Evolutionary conservation across 2,888 invertebrate genomes (phyloP), one percentile per base, ranked within the genome.

Genomic region (Drosophila stalkeri): DNA sequence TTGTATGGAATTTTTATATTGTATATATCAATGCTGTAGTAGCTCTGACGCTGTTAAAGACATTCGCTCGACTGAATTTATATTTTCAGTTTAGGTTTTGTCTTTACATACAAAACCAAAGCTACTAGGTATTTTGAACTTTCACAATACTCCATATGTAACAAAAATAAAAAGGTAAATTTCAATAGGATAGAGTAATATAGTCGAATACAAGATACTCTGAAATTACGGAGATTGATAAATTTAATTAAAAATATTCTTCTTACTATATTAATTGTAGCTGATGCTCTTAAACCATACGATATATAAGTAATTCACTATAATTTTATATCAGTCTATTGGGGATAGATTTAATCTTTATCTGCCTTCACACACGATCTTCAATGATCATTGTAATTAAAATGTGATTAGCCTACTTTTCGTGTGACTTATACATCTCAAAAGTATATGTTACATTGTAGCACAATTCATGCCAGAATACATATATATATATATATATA

Each of bases 1-100:
- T 46, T 8, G 8, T 51, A 16, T 55, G 33, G 3, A 60, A 64
- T 64, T 75, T 66, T 16, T 60, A 3, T 41, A 31, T 61, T 31
- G 37, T 55, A 12, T 33, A 33, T 33, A 46, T 52, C 11, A 20
- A 57, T 47, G 23, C 27, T 57, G 16, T 20, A 23, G 1, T 37
- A 54, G 52, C 39, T 62, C 18, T 27, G 20, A 51, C 4, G 62
- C 44, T 62, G 9, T 39, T 14, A 20, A 54, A 27, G 20, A 6
- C 35, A 47, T 35, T 51, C 18, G 27, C 8, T 31, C 46, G 41
- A 72, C 41, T 71, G n/a, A 23, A 4, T 18, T n/a, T 4, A 35
- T 2, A 7, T 8, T 35, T n/a, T 3, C 6, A 23, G 20, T 5
- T 12, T 9, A 18, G 11, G 3, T 14, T 41, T 18, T 33, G 37